Evolutionary conservation across 2,113 vertebrate genomes (phyloP), one percentile per base, ranked within the genome.

Genomic region (Hippocampus guttulatus): DNA sequence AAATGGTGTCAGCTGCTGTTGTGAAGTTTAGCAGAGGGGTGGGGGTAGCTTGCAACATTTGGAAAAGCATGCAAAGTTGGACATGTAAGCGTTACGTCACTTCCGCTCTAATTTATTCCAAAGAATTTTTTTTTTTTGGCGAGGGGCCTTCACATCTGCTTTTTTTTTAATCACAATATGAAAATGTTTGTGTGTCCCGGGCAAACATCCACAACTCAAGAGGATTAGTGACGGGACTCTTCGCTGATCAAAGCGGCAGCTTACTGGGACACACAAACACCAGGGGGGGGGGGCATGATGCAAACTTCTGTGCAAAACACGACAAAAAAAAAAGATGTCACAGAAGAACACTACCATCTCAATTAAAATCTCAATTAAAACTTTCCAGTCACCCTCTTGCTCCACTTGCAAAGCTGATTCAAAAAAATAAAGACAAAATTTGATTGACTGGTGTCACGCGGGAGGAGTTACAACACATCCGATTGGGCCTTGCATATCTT

Each of bases 91-190:
- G 68, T 79, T 75, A 78, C 51, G 76, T 74, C 78, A 79, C 23
- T 75, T 74, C 75, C 67, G 25, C 52, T 83, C 71, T 75, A 54
- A 79, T 75, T 75, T 70, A 74, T 73, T 79, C 70, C n/a, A n/a
- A n/a, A n/a, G n/a, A 62, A 80, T 74, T 78, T 86, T 80, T 45
- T 74, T 78, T 64, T 80, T 81, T 74, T 52, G 76, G 77, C 83
- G 81, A 75, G 11, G 40, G 70, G 60, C 47, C 45, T 51, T 64
- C 74, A 74, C 84, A 87, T 87, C 79, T 84, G 84, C 77, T 82
- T 88, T 88, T 87, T 86, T 80, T 82, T 88, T 86, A 85, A 89
- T 90, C 85, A 88, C 85, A 85, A 67, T 84, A 80, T 76, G 64
- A 68, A 75, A 73, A 64, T 74, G 68, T 68, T 54, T 68, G 57